Percentiles rank a stretch among this genome's conserved stretches.
Conservation (phyloP, 2,797 vertebrate genomes). For the Aldrovandia affinis region DNA sequence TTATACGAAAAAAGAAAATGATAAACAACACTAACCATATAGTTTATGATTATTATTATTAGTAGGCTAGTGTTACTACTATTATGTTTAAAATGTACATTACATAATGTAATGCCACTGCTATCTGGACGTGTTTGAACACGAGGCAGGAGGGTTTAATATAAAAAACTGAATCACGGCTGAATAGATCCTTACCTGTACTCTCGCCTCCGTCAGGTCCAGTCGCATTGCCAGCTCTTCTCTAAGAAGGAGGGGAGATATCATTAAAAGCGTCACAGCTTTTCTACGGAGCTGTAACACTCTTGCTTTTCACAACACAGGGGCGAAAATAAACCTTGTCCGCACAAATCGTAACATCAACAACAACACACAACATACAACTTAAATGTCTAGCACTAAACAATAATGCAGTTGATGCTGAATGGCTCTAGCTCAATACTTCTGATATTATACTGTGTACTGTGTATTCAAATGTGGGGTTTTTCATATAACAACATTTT, state of each 20-base stretch:
- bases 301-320: not conserved
- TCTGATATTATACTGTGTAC: not conserved
- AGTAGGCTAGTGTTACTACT: too few species aligned
- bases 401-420: not conserved
- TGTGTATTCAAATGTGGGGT: too few species aligned
- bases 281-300: not conserved
- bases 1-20: too few species aligned
- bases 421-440: not conserved
- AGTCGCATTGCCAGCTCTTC: conserved; percentile 97
- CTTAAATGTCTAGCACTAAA: not conserved
- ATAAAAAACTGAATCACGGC: not conserved
- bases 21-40: too few species aligned
- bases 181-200: conserved; percentile 85
- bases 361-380: not conserved
- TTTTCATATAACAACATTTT: too few species aligned
- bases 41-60: too few species aligned
- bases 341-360: not conserved
- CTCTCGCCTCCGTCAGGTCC: conserved; percentile 95
- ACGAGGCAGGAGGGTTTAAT: too few species aligned
- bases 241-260: conserved; percentile 70
- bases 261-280: not conserved
- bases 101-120: too few species aligned
- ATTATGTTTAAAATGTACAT: too few species aligned
- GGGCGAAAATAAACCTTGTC: not conserved
- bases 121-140: too few species aligned